A percentile compares a stretch with the other conserved stretches of the same genome.
These are phyloP conservation scores for Tragelaphus buxtoni DNA, from an alignment of 2,113 vertebrate species.

Conservation along the genomic window DNA sequence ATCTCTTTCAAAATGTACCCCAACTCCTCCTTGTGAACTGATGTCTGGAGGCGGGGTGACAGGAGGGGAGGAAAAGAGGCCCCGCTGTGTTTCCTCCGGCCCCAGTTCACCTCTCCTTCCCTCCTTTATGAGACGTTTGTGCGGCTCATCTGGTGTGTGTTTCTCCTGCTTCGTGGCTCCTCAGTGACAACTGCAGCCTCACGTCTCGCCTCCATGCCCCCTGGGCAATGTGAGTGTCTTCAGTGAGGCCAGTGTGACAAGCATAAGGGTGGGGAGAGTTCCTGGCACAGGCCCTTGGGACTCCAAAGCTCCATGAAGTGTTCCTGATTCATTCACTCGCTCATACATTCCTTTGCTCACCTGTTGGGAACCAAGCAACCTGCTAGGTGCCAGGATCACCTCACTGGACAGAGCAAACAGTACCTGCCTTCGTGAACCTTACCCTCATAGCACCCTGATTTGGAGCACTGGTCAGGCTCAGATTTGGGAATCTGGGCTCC, in stretches of 20 bases:
- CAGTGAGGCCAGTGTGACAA: fast-evolving
- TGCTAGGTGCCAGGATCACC: neutral
- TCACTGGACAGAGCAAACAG: neutral
- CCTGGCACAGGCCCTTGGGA: neutral
- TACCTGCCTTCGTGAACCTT: neutral
- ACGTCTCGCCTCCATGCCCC: neutral
- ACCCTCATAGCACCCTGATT: fast-evolving
- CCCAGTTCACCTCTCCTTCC: neutral
- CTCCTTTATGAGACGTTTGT: fast-evolving
- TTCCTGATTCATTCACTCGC: neutral
- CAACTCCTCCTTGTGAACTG: neutral
- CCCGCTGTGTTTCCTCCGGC: neutral
- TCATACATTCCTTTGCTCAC: neutral
- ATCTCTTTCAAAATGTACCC: neutral
- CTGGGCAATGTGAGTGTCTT: neutral
- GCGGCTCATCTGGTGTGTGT: no score
- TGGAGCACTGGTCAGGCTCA: neutral
- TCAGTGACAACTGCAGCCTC: fast-evolving
- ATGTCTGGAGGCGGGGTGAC: neutral
- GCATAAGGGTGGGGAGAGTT: neutral
- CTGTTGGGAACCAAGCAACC: neutral
- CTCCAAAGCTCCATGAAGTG: neutral
- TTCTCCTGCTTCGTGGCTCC: neutral
- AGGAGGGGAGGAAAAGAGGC: neutral
- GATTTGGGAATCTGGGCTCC: neutral